Conservation (phyloP, 2,797 vertebrate genomes). For the Myiotriccus ornatus region DNA sequence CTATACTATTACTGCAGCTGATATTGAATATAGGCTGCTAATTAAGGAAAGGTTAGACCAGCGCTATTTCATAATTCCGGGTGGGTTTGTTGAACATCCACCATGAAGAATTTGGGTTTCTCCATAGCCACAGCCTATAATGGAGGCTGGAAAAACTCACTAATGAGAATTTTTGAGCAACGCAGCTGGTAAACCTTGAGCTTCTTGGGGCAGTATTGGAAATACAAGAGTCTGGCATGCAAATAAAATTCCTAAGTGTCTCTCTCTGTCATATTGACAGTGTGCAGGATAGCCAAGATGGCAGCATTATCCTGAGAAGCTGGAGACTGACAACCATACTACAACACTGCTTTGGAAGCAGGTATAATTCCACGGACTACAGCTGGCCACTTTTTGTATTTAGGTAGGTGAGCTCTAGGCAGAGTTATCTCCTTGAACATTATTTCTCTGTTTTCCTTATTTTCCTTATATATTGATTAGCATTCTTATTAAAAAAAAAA, state of each 20-base stretch:
- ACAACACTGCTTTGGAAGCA: background rate
- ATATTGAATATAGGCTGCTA: background rate
- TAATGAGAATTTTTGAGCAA: background rate
- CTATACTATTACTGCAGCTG: background rate
- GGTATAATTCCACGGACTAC: background rate
- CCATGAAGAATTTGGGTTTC: background rate
- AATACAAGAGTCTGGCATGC: background rate
- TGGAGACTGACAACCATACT: background rate
- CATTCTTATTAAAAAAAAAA: background rate
- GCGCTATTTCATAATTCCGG: background rate
- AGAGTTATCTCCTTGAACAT: background rate
- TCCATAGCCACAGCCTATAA: background rate
- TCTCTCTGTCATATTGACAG: background rate
- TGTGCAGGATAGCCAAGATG: fast-evolving
- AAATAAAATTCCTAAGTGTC: background rate
- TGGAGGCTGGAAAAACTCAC: background rate
- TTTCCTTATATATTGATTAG: background rate
- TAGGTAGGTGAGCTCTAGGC: background rate
- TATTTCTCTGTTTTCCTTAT: background rate
- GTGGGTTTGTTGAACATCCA: fast-evolving
- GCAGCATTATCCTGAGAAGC: background rate
- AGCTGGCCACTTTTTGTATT: background rate
- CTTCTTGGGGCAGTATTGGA: background rate
- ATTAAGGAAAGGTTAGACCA: background rate
- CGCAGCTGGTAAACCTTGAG: background rate